A percentile compares a stretch with the other conserved stretches of the same genome.
Evolutionary conservation across 2,797 vertebrate species (phyloP).

Genomic region (Chelmon rostratus): DNA sequence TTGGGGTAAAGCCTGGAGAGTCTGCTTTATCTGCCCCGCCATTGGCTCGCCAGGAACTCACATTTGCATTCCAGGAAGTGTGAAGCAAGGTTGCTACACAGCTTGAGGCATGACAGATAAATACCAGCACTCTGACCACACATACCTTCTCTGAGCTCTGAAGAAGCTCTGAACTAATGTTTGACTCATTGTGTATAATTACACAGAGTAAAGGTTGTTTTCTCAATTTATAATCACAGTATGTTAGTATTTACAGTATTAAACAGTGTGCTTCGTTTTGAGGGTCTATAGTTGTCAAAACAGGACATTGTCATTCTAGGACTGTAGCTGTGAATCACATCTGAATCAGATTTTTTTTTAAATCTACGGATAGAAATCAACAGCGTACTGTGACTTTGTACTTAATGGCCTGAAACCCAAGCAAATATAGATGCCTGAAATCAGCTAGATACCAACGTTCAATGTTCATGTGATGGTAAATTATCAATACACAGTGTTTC

Average conservation of each 20-base stretch:
- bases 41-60: conserved; percentile 34
- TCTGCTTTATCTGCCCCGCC: neutral
- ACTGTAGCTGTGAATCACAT: neutral
- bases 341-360: neutral
- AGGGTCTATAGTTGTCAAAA: neutral
- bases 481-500: too few species aligned
- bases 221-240: neutral
- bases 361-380: neutral
- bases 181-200: too few species aligned
- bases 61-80: conserved; percentile 46
- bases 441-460: neutral
- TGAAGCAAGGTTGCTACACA: conserved; percentile 15
- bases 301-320: neutral
- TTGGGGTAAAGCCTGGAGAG: neutral
- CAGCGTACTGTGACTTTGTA: neutral
- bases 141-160: neutral
- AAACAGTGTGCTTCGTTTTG: neutral
- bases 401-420: neutral
- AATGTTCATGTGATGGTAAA: too few species aligned
- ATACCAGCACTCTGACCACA: conserved; percentile 1
- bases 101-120: conserved; percentile 27
- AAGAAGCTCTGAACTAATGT: neutral
- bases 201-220: neutral
- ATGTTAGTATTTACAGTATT: neutral
- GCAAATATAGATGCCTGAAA: neutral